phyloP scores from a whole-genome alignment of 1,140 invertebrate genomes.

The Trichogramma pretiosum region DNA sequence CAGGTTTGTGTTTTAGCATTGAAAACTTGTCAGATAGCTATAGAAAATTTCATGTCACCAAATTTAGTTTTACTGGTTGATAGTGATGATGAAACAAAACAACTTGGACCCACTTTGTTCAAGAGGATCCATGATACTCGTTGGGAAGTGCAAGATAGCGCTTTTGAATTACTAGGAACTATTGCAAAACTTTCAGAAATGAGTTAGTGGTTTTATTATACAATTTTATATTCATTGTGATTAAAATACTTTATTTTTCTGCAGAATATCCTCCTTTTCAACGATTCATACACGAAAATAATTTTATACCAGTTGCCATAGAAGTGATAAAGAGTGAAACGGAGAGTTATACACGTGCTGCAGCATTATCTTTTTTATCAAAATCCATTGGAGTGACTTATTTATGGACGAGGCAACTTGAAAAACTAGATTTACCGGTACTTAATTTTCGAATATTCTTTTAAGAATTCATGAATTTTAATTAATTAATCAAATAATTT shows the following conservation, averaged over 20 bases:
- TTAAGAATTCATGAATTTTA: slow-evolving; percentile 47
- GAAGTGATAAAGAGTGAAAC: slow-evolving; percentile 56
- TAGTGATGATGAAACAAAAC: slow-evolving; percentile 53
- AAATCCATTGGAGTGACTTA: slow-evolving; percentile 54
- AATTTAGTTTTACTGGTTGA: slow-evolving; percentile 63
- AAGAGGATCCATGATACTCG: slow-evolving; percentile 59
- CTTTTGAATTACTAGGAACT: slow-evolving; percentile 60
- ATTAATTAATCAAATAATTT: slow-evolving; percentile 49
- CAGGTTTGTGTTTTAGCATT: slow-evolving; percentile 60
- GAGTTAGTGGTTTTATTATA: slow-evolving; percentile 48
- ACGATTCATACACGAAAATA: slow-evolving; percentile 56
- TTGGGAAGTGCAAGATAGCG: slow-evolving; percentile 69
- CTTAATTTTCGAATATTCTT: slow-evolving; percentile 10
- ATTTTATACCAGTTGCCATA: slow-evolving; percentile 55
- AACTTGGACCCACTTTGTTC: slow-evolving; percentile 56
- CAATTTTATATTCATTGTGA: neutral
- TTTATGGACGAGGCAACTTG: slow-evolving; percentile 57
- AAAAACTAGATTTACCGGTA: slow-evolving; percentile 54
- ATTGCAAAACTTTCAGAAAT: slow-evolving; percentile 58
- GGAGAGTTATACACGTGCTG: slow-evolving; percentile 64
- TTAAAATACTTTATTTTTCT: slow-evolving; percentile 14
- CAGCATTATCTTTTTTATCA: slow-evolving; percentile 59
- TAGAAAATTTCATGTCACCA: slow-evolving; percentile 65
- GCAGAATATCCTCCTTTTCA: slow-evolving; percentile 71
- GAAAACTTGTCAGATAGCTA: slow-evolving; percentile 57